Percentiles rank a stretch among this genome's conserved stretches.
Evolutionary conservation across 2,797 vertebrate genomes (phyloP).

Genomic region (Rhinophrynus dorsalis): DNA sequence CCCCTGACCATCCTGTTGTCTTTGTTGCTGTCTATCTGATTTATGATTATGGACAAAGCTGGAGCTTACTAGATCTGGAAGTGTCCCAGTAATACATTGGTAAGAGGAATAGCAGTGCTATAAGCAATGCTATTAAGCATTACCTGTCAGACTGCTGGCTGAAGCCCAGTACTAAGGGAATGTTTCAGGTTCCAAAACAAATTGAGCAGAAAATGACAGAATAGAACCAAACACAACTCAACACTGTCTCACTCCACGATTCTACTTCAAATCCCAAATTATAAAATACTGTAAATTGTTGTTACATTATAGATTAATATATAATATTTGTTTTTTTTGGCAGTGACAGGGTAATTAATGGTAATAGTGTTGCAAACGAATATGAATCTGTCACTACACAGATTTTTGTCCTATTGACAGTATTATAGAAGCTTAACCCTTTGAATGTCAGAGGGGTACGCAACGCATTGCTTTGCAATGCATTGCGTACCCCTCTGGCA

Average conservation of each 20-base stretch:
- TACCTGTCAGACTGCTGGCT: slow-evolving; percentile 24
- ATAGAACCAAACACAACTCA: neutral
- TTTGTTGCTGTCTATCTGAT: slow-evolving; percentile 19
- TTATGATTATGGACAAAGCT: neutral
- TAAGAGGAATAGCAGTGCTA: slow-evolving; percentile 8
- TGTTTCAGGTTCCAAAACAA: slow-evolving; percentile 22
- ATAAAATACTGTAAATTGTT: neutral
- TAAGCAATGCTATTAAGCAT: slow-evolving; percentile 30
- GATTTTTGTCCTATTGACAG: too few species aligned
- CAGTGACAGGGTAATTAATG: neutral
- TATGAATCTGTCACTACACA: neutral
- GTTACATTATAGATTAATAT: neutral
- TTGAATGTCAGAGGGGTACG: too few species aligned
- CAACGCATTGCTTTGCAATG: too few species aligned
- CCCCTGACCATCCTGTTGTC: neutral
- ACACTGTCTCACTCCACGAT: slow-evolving; percentile 3
- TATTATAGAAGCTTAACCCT: too few species aligned
- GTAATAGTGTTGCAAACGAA: neutral
- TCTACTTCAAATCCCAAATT: neutral
- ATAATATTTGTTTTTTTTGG: neutral
- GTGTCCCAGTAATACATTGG: slow-evolving; percentile 37
- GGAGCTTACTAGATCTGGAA: slow-evolving; percentile 1
- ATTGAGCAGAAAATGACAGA: slow-evolving; percentile 34
- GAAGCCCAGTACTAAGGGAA: slow-evolving; percentile 15
- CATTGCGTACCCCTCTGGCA: too few species aligned